Evolutionary conservation across 2,888 invertebrate genomes (phyloP), one percentile per base, ranked within the genome.

Genomic region (Polymixis lichenea): DNA sequence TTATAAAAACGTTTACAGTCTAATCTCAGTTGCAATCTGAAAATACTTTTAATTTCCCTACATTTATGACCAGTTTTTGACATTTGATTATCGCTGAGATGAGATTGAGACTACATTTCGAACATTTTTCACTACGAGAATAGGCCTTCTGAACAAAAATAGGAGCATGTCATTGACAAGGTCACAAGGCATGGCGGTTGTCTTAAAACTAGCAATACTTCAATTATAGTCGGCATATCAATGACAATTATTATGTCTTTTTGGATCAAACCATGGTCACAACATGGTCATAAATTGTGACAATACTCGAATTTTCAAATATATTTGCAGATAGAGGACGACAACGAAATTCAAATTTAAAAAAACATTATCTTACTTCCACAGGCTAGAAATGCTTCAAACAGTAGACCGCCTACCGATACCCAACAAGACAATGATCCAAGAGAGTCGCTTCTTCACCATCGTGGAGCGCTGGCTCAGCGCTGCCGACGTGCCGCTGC

Each of bases 391-490:
- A 89, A 97, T 98, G 91, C 95, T 99, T 46, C 97, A 98, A 90
- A 98, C 99, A 0, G 95, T 99, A 77, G 98, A 98, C 84, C 97
- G 98, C 38, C 97, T 99, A 84, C 99, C 99, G 17, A 99, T 99
- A 84, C 98, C 98, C 5, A 99, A 99, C 94, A 99, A 98, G 95
- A 99, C 99, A 0, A 98, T 99, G 97, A 97, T 99, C 15, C 98
- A 98, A 90, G 99, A 99, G 91, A 99, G 98, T 89, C 98, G 99
- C 90, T 98, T 99, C 85, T 97, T 98, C 90, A 97, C 97, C 46
- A 97, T 98, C 22, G 98, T 99, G 32, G 98, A 99, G 91, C 97
- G 98, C 86, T 99, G 99, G 99, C 97, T 98, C 7, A 96, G 96
- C 77, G 88, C 96, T 6, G 93, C 95, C 0, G 94, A 94, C 43